phyloP scores from a whole-genome alignment of 2,888 invertebrate species.

The Cephalotes varians region DNA sequence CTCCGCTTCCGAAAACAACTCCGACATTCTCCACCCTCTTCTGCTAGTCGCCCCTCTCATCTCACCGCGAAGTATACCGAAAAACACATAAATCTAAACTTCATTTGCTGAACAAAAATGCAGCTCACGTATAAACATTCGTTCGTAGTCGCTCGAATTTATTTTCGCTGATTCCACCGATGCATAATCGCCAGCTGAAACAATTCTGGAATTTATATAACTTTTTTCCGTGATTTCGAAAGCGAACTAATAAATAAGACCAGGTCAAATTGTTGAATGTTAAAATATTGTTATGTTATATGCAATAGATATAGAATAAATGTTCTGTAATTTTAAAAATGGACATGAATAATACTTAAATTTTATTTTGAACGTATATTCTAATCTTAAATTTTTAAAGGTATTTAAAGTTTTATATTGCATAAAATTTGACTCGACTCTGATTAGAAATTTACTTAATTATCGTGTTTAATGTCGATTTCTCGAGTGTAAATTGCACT shows the following conservation, averaged over 20 bases:
- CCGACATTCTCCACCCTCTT: conserved; percentile 2
- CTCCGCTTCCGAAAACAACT: conserved; percentile 46
- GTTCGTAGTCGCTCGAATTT: conserved; percentile 3
- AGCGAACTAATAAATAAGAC: too few relatives aligned
- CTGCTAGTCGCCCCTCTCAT: conserved; percentile 10
- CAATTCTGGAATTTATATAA: conserved; percentile 8
- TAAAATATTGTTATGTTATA: background rate
- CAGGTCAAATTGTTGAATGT: background rate
- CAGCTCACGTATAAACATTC: conserved; percentile 33
- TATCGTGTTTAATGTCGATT: background rate
- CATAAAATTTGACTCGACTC: background rate
- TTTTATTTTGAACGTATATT: background rate
- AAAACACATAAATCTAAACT: conserved; percentile 72
- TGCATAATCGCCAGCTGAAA: conserved; percentile 18
- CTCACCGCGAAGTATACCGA: conserved; percentile 20
- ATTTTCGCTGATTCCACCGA: conserved; percentile 11
- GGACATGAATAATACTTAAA: background rate
- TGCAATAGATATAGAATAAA: background rate
- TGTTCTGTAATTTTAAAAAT: background rate
- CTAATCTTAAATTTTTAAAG: background rate
- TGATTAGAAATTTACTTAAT: conserved; percentile 1
- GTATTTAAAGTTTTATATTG: background rate
- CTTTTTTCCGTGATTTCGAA: conserved; percentile 1
- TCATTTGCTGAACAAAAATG: conserved; percentile 57
- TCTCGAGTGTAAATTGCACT: background rate